Evolutionary conservation across 2,797 vertebrate genomes (phyloP).

Genomic region (Propithecus perrieri): DNA sequence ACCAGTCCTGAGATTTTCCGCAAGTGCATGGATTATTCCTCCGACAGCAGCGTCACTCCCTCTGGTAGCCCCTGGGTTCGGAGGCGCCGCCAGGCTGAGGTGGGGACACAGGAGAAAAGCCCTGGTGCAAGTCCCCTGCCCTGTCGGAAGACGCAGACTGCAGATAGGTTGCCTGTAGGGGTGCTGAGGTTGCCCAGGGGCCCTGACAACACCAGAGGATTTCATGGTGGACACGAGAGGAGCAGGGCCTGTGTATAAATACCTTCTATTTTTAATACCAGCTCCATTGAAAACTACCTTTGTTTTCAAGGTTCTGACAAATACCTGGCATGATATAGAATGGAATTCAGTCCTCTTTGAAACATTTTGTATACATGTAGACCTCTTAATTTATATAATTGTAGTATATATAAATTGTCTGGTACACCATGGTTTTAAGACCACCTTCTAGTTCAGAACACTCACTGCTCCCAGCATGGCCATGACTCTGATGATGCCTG

Average conservation of each 20-base stretch:
- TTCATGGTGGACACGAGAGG: conserved; percentile 89
- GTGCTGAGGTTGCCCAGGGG: conserved; percentile 94
- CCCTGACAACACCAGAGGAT: conserved; percentile 95
- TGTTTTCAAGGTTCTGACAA: conserved; percentile 19
- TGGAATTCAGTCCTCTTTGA: conserved; percentile 66
- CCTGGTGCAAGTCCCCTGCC: conserved; percentile 93
- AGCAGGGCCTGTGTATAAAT: conserved; percentile 79
- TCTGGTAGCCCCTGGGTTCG: conserved; percentile 98
- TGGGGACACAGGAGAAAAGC: conserved; percentile 93
- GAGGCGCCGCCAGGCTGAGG: conserved; percentile 91
- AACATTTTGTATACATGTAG: conserved; percentile 80
- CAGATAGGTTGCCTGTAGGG: conserved; percentile 92
- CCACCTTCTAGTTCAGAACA: conserved; percentile 34
- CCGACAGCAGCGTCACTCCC: conserved; percentile 96
- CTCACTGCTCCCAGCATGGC: conserved; percentile 1
- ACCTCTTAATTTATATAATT: conserved; percentile 80
- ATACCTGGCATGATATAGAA: conserved; percentile 59
- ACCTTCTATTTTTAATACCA: conserved; percentile 46
- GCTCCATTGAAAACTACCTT: background rate
- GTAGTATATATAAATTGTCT: conserved; percentile 73
- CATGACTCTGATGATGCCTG: background rate
- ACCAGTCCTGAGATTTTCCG: conserved; percentile 86
- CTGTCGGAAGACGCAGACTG: conserved; percentile 92
- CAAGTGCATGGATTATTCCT: conserved; percentile 95
- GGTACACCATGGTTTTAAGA: conserved; percentile 41